These are phyloP conservation scores for Hippocampus comes DNA, from an alignment of 2,113 vertebrate genomes.

Conservation along the genomic window DNA sequence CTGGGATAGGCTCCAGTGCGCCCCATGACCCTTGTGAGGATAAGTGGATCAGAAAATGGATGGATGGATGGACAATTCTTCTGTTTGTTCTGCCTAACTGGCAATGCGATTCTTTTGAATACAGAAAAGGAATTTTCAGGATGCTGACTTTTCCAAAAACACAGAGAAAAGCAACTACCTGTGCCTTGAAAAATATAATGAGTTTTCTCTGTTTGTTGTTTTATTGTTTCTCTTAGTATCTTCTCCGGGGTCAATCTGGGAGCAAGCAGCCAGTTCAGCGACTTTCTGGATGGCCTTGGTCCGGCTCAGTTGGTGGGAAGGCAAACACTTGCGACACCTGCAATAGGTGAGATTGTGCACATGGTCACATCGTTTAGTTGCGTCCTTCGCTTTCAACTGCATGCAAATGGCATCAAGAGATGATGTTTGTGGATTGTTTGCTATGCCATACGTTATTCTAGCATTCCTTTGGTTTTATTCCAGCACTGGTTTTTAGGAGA, in stretches of 20 bases:
- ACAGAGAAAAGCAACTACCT: background rate
- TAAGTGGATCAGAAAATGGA: too few species aligned
- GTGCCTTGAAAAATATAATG: background rate
- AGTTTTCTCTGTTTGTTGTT: slow-evolving; percentile 11
- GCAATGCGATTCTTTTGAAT: background rate
- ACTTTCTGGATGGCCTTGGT: slow-evolving; percentile 94
- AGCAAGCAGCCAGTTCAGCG: slow-evolving; percentile 94
- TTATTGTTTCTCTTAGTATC: slow-evolving; percentile 73
- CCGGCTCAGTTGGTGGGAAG: slow-evolving; percentile 95
- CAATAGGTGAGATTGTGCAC: slow-evolving; percentile 82
- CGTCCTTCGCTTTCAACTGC: background rate
- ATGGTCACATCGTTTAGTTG: background rate
- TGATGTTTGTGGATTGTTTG: background rate
- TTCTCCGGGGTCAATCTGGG: slow-evolving; percentile 92
- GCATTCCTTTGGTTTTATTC: background rate
- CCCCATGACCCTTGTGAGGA: too few species aligned
- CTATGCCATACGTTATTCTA: background rate
- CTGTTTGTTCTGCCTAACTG: too few species aligned
- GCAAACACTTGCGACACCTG: slow-evolving; percentile 93
- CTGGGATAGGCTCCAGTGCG: too few species aligned
- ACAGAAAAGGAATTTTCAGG: background rate
- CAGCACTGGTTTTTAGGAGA: background rate
- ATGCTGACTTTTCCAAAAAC: slow-evolving; percentile 1
- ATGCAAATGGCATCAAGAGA: background rate
- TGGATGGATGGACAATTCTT: too few species aligned